Evolutionary conservation across 2,797 vertebrate species (phyloP), one percentile per base, ranked within the genome.

Genomic region (Xenops minutus): DNA sequence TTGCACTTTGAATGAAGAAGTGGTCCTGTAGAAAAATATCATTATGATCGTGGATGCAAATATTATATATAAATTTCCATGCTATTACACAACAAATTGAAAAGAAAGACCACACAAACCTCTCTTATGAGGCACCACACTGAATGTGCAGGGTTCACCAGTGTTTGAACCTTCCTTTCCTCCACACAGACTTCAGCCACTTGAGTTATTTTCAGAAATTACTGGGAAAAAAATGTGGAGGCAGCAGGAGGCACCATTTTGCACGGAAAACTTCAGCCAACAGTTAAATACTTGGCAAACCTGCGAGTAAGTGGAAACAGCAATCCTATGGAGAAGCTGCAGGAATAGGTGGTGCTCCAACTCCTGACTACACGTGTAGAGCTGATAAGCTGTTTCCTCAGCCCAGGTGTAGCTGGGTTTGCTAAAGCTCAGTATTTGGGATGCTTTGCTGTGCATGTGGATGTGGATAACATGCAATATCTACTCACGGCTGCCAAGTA

Each of bases 241-340:
- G 43, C 87, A 88, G 89, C 85, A 67, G 92, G 92, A 94, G 44
- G 74, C 91, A 91, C 63, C 69, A 54, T 76, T 90, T 68, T 81
- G 76, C 41, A 73, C 6, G 52, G 76, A 74, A 94, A 63, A 86
- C 86, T 86, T 88, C 82, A 88, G 81, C 93, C 93, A 96, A 71
- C 85, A 69, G 39, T 58, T 96, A 94, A 96, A 94, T 22, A 48
- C 67, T 36, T 92, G 95, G 85, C 91, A 92, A 94, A 92, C 15
- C 71, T 19, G 16, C 0, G 22, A 69, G 55, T 63, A 78, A 58
- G 71, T 61, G 81, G 48, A 87, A 95, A 88, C 82, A 86, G 62
- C 85, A 48, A 48, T 90, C 83, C 91, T 67, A 24, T 84, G 67
- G 94, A 88, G 95, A 95, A 94, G 74, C 89, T 46, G 37, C 83